Conservation (phyloP, 2,113 vertebrate species). For the Burhinus bistriatus region DNA sequence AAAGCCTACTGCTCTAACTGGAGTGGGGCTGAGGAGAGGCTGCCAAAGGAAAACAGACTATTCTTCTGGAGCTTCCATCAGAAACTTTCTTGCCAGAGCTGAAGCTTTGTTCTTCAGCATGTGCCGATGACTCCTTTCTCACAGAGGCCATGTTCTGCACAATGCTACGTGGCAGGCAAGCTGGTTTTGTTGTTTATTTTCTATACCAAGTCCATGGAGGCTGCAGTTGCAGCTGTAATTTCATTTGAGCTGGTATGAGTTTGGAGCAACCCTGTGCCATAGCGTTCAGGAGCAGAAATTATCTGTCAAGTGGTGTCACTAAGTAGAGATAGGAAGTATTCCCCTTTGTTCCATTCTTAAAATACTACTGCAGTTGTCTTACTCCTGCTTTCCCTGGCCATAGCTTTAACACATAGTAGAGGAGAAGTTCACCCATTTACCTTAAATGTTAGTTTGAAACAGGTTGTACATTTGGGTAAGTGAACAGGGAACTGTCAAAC, state of each 20-base stretch:
- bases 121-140: neutral
- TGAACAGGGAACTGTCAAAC: neutral
- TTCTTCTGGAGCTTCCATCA: neutral
- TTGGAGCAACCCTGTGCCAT: neutral
- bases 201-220: neutral
- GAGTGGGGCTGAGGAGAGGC: neutral
- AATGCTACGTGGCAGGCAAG: neutral
- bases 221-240: neutral
- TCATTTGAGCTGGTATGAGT: neutral
- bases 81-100: neutral
- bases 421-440: neutral
- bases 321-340: neutral
- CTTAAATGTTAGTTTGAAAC: neutral
- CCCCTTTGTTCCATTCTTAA: neutral
- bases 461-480: neutral
- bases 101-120: neutral
- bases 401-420: neutral
- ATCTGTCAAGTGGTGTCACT: neutral
- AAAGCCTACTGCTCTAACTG: neutral
- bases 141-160: neutral
- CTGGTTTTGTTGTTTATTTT: neutral
- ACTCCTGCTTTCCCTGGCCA: neutral
- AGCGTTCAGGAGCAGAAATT: neutral
- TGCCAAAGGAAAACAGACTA: neutral
- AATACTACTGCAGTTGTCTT: neutral